A percentile compares a stretch with the other conserved stretches of the same genome.
Evolutionary conservation across 2,888 invertebrate genomes (phyloP).

Genomic region (Nephrotoma guestfalica): DNA sequence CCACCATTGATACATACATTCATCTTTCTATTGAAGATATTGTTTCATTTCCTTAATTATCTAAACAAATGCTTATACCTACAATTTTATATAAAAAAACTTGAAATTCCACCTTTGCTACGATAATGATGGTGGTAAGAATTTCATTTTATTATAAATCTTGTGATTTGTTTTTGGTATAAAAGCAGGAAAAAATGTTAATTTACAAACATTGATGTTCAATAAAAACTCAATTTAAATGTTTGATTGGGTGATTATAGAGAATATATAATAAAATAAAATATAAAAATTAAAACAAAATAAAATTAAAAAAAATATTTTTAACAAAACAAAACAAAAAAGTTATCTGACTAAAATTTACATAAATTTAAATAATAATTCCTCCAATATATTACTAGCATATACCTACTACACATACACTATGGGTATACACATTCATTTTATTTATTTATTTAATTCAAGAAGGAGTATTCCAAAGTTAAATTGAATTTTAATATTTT

Average conservation of each 20-base stretch:
- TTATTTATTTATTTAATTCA: background rate
- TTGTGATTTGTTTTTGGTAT: background rate
- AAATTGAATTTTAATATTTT: slow-evolving; percentile 1
- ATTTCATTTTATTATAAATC: background rate
- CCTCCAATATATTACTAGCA: background rate
- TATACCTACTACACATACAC: background rate
- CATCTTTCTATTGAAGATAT: background rate
- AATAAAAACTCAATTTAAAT: slow-evolving; percentile 14
- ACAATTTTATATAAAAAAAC: background rate
- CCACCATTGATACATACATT: background rate
- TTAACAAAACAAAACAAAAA: background rate
- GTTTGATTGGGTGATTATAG: slow-evolving; percentile 11
- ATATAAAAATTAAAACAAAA: background rate
- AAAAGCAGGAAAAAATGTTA: background rate
- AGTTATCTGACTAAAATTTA: background rate
- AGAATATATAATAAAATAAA: background rate
- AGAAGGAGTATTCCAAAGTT: background rate
- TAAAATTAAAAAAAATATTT: background rate
- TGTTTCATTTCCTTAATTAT: background rate
- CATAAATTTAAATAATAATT: background rate
- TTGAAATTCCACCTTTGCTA: background rate
- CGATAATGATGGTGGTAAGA: background rate
- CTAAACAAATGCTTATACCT: background rate
- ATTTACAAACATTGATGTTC: slow-evolving; percentile 13
- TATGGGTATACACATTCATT: background rate